Evolutionary conservation across 2,888 invertebrate genomes (phyloP).

Genomic region (Nymphalis urticae): DNA sequence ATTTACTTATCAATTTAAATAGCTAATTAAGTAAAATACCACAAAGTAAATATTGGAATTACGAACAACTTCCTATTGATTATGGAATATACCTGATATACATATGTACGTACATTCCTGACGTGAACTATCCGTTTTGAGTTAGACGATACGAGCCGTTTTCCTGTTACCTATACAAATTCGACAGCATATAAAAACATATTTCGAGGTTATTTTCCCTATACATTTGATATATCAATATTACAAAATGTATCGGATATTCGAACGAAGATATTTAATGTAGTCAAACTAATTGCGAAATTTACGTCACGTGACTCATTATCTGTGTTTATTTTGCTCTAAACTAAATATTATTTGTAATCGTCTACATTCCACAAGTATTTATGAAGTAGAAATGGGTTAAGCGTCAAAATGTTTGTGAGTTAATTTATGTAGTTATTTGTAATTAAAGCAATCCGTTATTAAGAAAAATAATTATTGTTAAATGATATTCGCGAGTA

Average conservation of each 20-base stretch:
- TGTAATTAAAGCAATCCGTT: neutral
- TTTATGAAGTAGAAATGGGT: neutral
- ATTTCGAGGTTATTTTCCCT: neutral
- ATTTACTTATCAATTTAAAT: too few relatives aligned
- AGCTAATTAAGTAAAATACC: too few relatives aligned
- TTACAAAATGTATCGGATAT: neutral
- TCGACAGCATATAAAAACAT: too few relatives aligned
- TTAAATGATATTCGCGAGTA: neutral
- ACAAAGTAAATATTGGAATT: too few relatives aligned
- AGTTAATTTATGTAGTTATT: neutral
- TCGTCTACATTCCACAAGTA: neutral
- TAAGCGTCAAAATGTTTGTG: neutral
- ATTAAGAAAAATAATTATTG: neutral
- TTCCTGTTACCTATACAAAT: too few relatives aligned
- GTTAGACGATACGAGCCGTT: too few relatives aligned
- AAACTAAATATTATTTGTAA: neutral
- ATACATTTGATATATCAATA: neutral
- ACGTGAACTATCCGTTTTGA: too few relatives aligned
- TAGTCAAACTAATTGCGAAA: neutral
- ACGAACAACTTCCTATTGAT: too few relatives aligned
- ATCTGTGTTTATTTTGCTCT: neutral
- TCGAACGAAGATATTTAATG: neutral
- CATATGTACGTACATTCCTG: too few relatives aligned
- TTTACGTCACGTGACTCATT: neutral
- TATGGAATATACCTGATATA: too few relatives aligned